Evolutionary conservation across 2,113 vertebrate genomes (phyloP).

Genomic region (Lepidothrix coronata): DNA sequence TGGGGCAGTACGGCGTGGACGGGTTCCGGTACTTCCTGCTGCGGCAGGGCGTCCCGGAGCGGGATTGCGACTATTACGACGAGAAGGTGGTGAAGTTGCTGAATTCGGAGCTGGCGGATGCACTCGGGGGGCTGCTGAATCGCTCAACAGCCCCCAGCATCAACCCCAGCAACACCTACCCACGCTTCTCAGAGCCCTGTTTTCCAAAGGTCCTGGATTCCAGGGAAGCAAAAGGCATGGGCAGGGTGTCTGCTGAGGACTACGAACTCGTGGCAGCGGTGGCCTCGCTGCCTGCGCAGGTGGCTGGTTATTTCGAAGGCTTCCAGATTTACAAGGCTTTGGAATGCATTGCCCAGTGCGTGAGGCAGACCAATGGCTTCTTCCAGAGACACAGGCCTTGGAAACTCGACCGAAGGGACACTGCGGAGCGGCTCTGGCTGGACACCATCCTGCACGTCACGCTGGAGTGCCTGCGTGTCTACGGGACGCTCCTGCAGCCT

Average conservation of each 20-base stretch:
- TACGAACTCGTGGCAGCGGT: constrained; percentile 80
- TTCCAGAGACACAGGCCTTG: constrained; percentile 90
- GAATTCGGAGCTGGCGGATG: constrained; percentile 89
- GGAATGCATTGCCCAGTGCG: constrained; percentile 82
- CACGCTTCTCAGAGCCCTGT: constrained; percentile 75
- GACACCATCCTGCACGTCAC: constrained; percentile 87
- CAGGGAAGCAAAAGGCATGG: neutral
- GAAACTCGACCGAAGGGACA: constrained; percentile 79
- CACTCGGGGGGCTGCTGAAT: constrained; percentile 91
- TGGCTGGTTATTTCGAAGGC: constrained; percentile 76
- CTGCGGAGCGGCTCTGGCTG: constrained; percentile 77
- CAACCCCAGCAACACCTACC: constrained; percentile 86
- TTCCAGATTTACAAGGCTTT: constrained; percentile 89
- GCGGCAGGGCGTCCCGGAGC: constrained; percentile 88
- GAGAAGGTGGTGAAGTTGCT: constrained; percentile 86
- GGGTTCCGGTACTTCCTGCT: constrained; percentile 94
- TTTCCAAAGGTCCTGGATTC: constrained; percentile 69
- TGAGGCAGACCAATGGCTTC: constrained; percentile 88
- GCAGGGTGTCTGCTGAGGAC: constrained; percentile 77
- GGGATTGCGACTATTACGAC: constrained; percentile 89
- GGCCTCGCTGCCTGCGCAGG: constrained; percentile 73
- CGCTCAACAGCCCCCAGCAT: constrained; percentile 85
- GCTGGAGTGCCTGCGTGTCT: constrained; percentile 88
- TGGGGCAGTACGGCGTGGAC: constrained; percentile 79
- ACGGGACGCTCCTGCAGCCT: constrained; percentile 88